These are phyloP conservation scores for Brachypteracias leptosomus DNA, from an alignment of 2,113 vertebrate species.

Conservation along the genomic window DNA sequence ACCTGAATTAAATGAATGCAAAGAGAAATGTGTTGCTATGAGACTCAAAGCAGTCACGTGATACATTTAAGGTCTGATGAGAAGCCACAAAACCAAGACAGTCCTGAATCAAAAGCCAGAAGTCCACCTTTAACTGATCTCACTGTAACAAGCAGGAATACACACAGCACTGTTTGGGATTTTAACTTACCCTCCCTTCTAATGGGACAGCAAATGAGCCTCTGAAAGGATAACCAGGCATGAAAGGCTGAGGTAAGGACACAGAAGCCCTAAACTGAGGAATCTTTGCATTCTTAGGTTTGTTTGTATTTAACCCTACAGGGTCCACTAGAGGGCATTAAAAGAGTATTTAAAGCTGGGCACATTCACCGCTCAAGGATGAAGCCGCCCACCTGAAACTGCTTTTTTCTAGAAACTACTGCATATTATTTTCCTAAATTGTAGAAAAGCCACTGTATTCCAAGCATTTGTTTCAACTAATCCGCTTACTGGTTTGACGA, in stretches of 20 bases:
- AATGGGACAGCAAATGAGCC: not conserved
- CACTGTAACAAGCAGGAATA: not conserved
- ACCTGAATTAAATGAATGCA: slow-evolving; percentile 36
- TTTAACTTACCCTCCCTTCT: not conserved
- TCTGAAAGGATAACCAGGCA: not conserved
- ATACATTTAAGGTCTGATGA: not conserved
- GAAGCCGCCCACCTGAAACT: not conserved
- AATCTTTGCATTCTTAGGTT: not conserved
- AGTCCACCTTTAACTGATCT: not conserved
- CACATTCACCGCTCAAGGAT: not conserved
- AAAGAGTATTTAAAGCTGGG: not conserved
- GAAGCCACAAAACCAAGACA: slow-evolving; percentile 26
- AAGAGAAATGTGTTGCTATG: slow-evolving; percentile 61
- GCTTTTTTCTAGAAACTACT: slow-evolving; percentile 17
- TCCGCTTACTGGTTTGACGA: not conserved
- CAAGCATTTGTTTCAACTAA: not conserved
- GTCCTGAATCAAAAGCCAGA: not conserved
- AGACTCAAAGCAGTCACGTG: slow-evolving; percentile 52
- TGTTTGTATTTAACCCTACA: slow-evolving; percentile 1
- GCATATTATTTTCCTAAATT: not conserved
- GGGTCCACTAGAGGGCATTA: slow-evolving; percentile 66
- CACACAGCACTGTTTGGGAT: not conserved
- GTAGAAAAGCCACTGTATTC: not conserved
- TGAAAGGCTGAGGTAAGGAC: not conserved
- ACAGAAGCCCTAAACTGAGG: not conserved